Evolutionary conservation across 2,113 vertebrate species (phyloP), one percentile per base, ranked within the genome.

Genomic region (Panthera uncia): DNA sequence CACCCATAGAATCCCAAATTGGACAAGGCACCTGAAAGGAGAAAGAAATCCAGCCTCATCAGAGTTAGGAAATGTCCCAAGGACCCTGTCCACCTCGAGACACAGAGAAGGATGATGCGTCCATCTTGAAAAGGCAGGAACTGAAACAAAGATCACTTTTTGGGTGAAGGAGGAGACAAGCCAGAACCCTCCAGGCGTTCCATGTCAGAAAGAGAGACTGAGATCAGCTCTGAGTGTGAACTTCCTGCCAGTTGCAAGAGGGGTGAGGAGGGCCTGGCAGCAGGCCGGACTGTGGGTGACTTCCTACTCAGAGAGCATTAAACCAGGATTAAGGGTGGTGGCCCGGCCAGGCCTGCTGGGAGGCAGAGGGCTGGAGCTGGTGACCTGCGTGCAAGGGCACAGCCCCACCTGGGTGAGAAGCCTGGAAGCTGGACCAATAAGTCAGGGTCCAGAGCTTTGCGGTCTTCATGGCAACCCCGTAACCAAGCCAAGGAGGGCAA

Each of bases 141-240:
- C 55, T 68, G 31, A 92, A 94, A 66, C 81, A 96, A 48, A 3
- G 21, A 63, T 79, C 61, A 74, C 79, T 41, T 63, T 1, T 1
- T 45, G 25, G 38, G 38, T 27, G 57, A 61, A 79, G 29, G 52
- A 87, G 45, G 48, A 88, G 71, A 45, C 31, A 36, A 96, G 23
- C 41, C 27, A 6, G 81, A 80, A 79, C 36, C 78, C 55, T n/a
- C 76, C 25, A 36, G 33, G 66, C 3, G 48, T 27, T 61, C 69
- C 45, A 4, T 29, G 31, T 36, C 89, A 82, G 81, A 88, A 85
- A 41, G 76, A 95, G 88, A 96, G 52, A 93, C 68, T 61, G 91
- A 95, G 73, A 69, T 96, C 68, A 90, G 92, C 95, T 92, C 71
- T 15, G 31, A 87, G 65, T 27, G 79, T 74, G 89, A 96, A 89